Conservation (phyloP, 2,888 invertebrate species). For the Apoda limacodes region DNA sequence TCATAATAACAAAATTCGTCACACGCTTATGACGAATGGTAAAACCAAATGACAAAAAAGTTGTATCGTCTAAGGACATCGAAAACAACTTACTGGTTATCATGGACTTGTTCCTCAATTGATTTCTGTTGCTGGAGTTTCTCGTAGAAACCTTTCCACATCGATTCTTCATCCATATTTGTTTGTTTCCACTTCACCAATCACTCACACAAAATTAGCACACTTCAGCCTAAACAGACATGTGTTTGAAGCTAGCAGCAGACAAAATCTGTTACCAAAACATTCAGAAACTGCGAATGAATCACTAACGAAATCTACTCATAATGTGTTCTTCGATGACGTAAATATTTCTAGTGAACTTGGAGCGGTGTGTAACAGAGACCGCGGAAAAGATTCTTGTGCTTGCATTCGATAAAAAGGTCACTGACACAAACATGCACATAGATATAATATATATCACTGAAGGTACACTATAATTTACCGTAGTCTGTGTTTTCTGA, state of each 20-base stretch:
- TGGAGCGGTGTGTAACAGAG: conserved; percentile 26
- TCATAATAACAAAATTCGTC: no score
- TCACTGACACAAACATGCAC: conserved; percentile 35
- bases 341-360: conserved; percentile 40
- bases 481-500: no score
- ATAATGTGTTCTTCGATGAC: conserved; percentile 51
- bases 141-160: conserved; percentile 83
- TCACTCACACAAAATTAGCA: no score
- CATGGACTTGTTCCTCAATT: conserved; percentile 73
- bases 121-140: conserved; percentile 74
- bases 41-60: no score
- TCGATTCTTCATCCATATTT: conserved; percentile 76
- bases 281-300: conserved; percentile 39
- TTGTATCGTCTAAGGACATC: no score
- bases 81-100: conserved; percentile 71
- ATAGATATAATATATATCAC: no score
- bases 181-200: conserved; percentile 6
- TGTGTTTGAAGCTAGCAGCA: no score
- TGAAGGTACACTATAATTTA: no score
- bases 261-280: no score
- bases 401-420: conserved; percentile 26
- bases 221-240: no score
- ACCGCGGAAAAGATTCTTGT: conserved; percentile 30
- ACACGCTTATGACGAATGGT: no score
- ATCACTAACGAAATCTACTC: conserved; percentile 46